phyloP scores from a whole-genome alignment of 2,113 vertebrate species.

The Haemorhous mexicanus region DNA sequence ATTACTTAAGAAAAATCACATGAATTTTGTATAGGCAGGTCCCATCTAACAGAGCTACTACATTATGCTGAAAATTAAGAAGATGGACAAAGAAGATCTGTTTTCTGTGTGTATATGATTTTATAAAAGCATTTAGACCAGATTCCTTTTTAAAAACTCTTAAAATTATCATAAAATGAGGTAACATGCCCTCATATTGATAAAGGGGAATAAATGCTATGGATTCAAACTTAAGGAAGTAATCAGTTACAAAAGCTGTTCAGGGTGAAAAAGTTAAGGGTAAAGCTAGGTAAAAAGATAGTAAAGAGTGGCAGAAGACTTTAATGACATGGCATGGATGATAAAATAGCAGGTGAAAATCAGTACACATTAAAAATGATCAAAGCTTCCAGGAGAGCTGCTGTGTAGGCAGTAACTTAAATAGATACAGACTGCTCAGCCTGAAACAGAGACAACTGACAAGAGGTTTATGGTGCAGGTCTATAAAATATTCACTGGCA shows the following conservation, averaged over 20 bases:
- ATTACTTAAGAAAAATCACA: not conserved
- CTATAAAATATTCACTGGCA: not conserved
- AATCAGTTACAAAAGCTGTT: not conserved
- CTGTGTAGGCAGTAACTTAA: not conserved
- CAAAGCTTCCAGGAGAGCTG: not conserved
- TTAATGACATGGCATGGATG: not conserved
- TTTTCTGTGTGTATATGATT: not conserved
- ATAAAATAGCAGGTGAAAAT: not conserved
- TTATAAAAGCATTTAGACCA: not conserved
- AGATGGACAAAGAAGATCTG: not conserved
- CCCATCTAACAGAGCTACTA: not conserved
- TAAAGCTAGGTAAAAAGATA: not conserved
- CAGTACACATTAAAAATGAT: not conserved
- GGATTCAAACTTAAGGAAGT: not conserved
- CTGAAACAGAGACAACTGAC: not conserved
- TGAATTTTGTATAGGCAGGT: not conserved
- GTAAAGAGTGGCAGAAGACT: not conserved
- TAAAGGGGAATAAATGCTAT: not conserved
- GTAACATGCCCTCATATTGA: rapidly evolving
- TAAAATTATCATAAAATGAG: not conserved
- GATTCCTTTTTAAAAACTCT: not conserved
- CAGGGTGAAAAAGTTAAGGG: not conserved
- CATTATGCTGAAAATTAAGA: not conserved
- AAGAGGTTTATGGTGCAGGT: not conserved
- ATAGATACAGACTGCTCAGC: not conserved